Percentiles rank a stretch among this genome's conserved stretches.
Conservation (phyloP, 2,113 vertebrate species). For the Pygoscelis antarcticus region DNA sequence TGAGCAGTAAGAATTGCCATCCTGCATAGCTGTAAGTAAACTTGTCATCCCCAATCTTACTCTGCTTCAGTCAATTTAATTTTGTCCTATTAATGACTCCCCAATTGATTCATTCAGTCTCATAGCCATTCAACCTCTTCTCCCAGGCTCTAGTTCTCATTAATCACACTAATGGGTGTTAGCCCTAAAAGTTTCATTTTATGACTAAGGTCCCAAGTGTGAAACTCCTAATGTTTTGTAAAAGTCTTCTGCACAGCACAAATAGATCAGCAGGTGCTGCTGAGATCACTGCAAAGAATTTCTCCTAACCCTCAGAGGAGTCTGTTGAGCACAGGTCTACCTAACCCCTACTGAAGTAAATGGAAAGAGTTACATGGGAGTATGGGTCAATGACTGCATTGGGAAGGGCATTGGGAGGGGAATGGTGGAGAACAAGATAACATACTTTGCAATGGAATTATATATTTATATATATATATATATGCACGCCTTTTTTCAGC, state of each 20-base stretch:
- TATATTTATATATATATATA: too few species aligned
- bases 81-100: constrained; percentile 1
- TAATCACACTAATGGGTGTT: constrained; percentile 29
- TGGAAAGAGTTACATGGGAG: not conserved
- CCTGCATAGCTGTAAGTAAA: constrained; percentile 8
- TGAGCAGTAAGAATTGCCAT: not conserved
- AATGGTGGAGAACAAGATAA: not conserved
- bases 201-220: not conserved
- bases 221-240: not conserved
- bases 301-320: not conserved
- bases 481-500: not conserved
- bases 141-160: constrained; percentile 5
- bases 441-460: not conserved
- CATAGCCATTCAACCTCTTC: not conserved
- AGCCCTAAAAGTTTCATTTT: constrained; percentile 15
- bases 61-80: constrained; percentile 46
- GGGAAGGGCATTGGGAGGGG: not conserved
- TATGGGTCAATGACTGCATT: rapidly evolving
- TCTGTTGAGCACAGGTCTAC: not conserved
- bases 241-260: not conserved
- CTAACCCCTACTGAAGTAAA: not conserved
- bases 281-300: not conserved
- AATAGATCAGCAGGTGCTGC: not conserved
- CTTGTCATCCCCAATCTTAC: not conserved
- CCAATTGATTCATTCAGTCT: not conserved